Evolutionary conservation across 2,113 vertebrate genomes (phyloP).

Genomic region (Aleadryas rufinucha): DNA sequence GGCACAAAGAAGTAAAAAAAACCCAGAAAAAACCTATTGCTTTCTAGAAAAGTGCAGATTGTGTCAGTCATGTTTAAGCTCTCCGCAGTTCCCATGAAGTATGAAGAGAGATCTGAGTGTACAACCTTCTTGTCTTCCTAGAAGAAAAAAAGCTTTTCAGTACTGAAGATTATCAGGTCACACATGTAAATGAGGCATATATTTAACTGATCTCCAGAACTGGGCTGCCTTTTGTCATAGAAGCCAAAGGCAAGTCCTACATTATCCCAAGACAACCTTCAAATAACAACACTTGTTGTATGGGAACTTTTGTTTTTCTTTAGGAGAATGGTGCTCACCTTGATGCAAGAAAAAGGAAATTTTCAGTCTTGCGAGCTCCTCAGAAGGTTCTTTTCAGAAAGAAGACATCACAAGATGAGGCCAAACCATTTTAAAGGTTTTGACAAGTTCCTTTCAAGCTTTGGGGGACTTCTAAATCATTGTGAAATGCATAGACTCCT

Average conservation of each 20-base stretch:
- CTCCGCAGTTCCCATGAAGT: background rate
- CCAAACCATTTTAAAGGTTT: background rate
- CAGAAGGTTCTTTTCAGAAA: background rate
- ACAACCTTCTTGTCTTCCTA: background rate
- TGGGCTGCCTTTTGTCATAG: background rate
- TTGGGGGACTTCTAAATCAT: background rate
- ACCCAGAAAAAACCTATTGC: background rate
- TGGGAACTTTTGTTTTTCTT: background rate
- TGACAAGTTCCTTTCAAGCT: background rate
- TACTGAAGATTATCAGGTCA: background rate
- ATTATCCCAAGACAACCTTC: background rate
- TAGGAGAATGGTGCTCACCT: background rate
- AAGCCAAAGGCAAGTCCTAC: background rate
- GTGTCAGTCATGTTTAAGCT: background rate
- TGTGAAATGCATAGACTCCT: background rate
- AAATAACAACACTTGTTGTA: background rate
- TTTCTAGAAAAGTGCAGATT: background rate
- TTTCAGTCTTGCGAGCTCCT: background rate
- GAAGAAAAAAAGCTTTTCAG: background rate
- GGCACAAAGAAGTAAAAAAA: background rate
- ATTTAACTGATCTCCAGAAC: background rate
- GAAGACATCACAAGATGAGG: background rate
- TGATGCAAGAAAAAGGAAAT: background rate
- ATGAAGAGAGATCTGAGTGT: background rate
- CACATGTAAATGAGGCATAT: background rate